Evolutionary conservation across 2,888 invertebrate species (phyloP).

Genomic region (Pogonocherus hispidulus): DNA sequence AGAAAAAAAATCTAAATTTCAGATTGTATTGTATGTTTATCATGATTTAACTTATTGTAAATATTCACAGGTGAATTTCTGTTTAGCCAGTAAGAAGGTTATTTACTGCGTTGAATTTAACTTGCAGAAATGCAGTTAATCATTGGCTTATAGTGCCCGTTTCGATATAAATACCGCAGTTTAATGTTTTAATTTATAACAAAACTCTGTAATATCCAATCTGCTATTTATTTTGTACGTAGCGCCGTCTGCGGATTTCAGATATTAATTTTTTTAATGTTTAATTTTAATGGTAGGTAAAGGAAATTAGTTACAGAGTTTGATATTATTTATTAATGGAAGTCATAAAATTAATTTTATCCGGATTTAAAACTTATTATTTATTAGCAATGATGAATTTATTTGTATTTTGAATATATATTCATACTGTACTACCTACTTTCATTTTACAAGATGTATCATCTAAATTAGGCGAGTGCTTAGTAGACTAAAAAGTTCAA

Average conservation of each 20-base stretch:
- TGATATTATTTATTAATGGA: not conserved
- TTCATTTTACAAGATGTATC: no score
- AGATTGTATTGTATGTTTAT: no score
- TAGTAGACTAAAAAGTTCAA: no score
- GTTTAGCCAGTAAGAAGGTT: not conserved
- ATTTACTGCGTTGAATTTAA: not conserved
- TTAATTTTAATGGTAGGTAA: conserved; percentile 10
- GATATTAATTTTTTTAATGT: conserved; percentile 5
- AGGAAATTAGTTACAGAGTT: not conserved
- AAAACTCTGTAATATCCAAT: conserved; percentile 2
- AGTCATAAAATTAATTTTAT: not conserved
- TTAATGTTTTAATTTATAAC: conserved; percentile 19
- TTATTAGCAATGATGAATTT: no score
- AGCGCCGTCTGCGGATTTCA: conserved; percentile 7
- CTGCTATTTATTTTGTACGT: conserved; percentile 18
- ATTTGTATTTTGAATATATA: no score
- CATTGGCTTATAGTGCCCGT: not conserved
- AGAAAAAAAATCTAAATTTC: no score
- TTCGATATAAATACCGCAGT: no score
- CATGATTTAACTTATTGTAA: not conserved
- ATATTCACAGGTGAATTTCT: not conserved
- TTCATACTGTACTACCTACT: no score
- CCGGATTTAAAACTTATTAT: not conserved
- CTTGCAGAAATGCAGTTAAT: not conserved
- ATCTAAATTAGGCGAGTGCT: no score